These are phyloP conservation scores for Tachysurus fulvidraco DNA, from an alignment of 2,113 vertebrate genomes.

Conservation along the genomic window DNA sequence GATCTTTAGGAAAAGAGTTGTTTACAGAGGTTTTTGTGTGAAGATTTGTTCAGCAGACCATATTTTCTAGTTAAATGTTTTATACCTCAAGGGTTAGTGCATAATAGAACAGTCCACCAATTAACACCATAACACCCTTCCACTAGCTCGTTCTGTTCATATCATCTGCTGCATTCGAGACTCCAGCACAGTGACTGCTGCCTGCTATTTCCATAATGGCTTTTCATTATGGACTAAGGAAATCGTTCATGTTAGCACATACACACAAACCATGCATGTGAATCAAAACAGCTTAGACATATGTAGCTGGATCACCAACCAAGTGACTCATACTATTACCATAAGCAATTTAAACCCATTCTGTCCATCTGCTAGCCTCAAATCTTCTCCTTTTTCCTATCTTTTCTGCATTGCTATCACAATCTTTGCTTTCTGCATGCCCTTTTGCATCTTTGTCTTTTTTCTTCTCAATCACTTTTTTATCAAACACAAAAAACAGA, in stretches of 20 bases:
- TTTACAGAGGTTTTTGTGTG: neutral
- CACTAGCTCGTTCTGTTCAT: slow-evolving; percentile 6
- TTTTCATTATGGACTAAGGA: slow-evolving; percentile 9
- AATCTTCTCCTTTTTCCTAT: neutral
- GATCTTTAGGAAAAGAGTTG: neutral
- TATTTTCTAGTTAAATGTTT: neutral
- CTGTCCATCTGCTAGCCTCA: neutral
- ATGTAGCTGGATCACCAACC: slow-evolving; percentile 7
- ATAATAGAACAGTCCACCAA: slow-evolving; percentile 21
- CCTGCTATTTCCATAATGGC: neutral
- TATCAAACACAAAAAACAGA: neutral
- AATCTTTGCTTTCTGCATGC: neutral
- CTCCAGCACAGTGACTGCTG: neutral
- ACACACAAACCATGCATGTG: neutral
- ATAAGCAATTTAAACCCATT: neutral
- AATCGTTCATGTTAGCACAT: slow-evolving; percentile 5
- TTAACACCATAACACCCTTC: slow-evolving; percentile 30
- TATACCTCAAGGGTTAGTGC: neutral
- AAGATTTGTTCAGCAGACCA: neutral
- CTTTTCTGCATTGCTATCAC: neutral
- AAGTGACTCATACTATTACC: slow-evolving; percentile 41
- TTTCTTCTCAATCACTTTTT: neutral
- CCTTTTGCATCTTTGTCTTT: neutral
- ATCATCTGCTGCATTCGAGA: slow-evolving; percentile 12
- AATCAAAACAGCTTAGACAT: slow-evolving; percentile 22